phyloP scores from a whole-genome alignment of 2,797 vertebrate genomes.

The Phataginus tetradactyla region DNA sequence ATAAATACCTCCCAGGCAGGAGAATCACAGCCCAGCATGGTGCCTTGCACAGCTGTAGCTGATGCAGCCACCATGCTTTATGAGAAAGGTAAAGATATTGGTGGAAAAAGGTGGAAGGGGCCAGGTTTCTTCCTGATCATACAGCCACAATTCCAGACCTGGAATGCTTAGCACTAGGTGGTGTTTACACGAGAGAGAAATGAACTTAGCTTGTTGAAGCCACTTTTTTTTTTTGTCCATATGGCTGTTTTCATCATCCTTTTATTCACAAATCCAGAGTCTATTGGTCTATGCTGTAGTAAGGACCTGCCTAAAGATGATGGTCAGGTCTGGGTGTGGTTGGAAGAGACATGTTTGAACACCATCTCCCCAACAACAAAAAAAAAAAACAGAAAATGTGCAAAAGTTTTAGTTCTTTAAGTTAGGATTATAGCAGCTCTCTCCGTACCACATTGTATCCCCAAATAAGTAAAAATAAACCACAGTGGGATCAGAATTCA shows the following conservation, averaged over 20 bases:
- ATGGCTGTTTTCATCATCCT: too few relatives aligned
- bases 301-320: neutral
- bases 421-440: fast-evolving
- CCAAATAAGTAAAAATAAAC: neutral
- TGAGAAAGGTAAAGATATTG: neutral
- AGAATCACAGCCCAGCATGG: fast-evolving
- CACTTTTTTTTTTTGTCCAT: fast-evolving
- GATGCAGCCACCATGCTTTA: neutral
- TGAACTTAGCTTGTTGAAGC: neutral
- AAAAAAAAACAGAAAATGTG: neutral
- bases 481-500: neutral
- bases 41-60: neutral
- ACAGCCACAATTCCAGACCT: fast-evolving
- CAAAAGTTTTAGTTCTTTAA: fast-evolving
- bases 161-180: too few relatives aligned
- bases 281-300: fast-evolving
- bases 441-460: fast-evolving
- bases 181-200: neutral
- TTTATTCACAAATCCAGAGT: neutral
- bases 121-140: neutral
- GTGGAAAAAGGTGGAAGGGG: neutral
- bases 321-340: neutral
- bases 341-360: neutral
- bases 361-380: fast-evolving
- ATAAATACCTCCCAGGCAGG: fast-evolving